Conservation (phyloP, 53 echinoderm and acorn worm species). For the Henricia sp. region DNA sequence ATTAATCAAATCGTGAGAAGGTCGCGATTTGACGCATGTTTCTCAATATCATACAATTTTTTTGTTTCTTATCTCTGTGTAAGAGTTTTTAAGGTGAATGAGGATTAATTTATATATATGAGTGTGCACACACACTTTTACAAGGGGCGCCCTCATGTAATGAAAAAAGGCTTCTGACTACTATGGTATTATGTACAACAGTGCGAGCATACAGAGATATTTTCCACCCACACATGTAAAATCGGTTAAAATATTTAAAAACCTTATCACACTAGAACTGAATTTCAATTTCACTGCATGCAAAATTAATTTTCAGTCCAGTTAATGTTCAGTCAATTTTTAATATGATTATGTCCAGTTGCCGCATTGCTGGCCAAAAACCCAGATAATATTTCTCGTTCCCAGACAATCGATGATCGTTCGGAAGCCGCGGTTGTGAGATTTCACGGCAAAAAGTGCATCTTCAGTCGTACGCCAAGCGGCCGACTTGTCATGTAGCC, state of each 20-base stretch:
- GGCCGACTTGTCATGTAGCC: background rate
- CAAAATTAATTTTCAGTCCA: background rate
- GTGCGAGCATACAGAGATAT: too few relatives aligned
- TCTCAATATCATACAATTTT: too few relatives aligned
- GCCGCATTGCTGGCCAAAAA: background rate
- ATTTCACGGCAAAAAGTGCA: background rate
- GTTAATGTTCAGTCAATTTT: background rate
- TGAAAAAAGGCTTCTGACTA: too few relatives aligned
- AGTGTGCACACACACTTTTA: background rate
- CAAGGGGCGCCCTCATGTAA: background rate
- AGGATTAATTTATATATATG: too few relatives aligned
- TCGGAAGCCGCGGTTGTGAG: background rate
- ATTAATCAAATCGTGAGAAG: slow-evolving; percentile 42
- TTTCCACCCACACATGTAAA: too few relatives aligned
- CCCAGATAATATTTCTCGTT: too few relatives aligned
- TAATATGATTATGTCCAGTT: background rate
- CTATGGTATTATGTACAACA: too few relatives aligned
- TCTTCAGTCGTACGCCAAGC: background rate
- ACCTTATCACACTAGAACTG: too few relatives aligned
- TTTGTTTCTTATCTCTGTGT: too few relatives aligned
- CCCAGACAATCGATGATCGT: background rate
- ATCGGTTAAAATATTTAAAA: too few relatives aligned
- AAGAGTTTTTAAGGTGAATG: too few relatives aligned
- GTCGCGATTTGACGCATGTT: background rate
- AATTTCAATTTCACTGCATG: background rate